Base-by-base conservation (phyloP, 2,797 vertebrate genomes). In the Phataginus tetradactyla region DNA sequence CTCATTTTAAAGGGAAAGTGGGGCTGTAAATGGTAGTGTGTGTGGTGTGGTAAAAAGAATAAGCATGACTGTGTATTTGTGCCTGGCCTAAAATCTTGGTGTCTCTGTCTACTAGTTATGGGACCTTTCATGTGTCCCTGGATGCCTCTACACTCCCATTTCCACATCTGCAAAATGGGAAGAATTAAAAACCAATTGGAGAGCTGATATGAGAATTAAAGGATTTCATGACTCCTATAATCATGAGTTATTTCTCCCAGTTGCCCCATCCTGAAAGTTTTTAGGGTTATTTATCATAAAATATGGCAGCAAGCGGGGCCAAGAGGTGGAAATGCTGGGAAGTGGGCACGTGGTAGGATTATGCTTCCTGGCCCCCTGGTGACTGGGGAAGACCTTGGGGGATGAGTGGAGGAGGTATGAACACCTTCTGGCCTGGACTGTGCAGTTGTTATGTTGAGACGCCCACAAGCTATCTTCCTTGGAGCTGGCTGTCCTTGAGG, bases 1-100 rank as follows among this genome's bases (percentile, higher is more conserved):
- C 91, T 95, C 49, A 86, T 94, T 96, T 98, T 20, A 94, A 96
- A 93, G 72, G 94, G 83, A 91, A 92, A 94, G 37, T 27, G 94
- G 88, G 88, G 51, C 64, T 12, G 1, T 71, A 51, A 86, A 21
- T 78, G 51, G 53, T 39, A 80, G 32, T 15, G 69, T 51, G 32
- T 15, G 74, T 51, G 34, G 42, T 69, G 14, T 15, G 66, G 91
- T 74, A 83, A 78, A 53, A 34, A 80, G 91, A 75, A 64, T 57
- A 68, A 61, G 59, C 74, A 69, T 66, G 77, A 42, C 45, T 42
- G 86, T 95, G 85, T 55, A 27, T 63, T 84, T 21, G 15, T 61
- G 42, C 59, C 39, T 66, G 64, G 14, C 13, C 68, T 69, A 13
- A 53, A 66, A 45, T 42, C 77, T 72, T 74, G 42, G 29, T 57